A percentile compares a stretch with the other conserved stretches of the same genome.
phyloP scores from a whole-genome alignment of 2,113 vertebrate genomes.

The Mixornis gularis region DNA sequence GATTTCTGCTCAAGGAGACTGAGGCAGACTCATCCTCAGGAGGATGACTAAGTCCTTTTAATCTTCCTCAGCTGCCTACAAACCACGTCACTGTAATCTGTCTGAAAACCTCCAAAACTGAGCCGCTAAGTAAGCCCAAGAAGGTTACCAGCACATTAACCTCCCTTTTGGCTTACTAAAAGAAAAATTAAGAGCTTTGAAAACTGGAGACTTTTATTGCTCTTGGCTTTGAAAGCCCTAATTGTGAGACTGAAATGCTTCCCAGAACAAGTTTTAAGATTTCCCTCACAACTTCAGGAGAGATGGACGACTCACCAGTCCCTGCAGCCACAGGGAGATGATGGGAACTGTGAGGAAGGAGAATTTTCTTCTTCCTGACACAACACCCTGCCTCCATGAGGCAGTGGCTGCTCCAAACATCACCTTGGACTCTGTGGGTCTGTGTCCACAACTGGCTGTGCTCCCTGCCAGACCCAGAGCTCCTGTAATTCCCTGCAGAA shows the following conservation, averaged over 20 bases:
- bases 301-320: fast-evolving
- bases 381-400: fast-evolving
- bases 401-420: background rate
- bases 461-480: background rate
- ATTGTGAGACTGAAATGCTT: background rate
- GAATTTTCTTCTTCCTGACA: background rate
- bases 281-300: background rate
- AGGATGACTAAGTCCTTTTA: conserved; percentile 6
- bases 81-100: background rate
- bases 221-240: background rate
- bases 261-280: background rate
- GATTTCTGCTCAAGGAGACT: background rate
- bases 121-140: background rate
- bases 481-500: background rate
- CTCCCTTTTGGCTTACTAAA: background rate
- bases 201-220: background rate
- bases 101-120: background rate
- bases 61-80: conserved; percentile 15
- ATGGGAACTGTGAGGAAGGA: background rate
- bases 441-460: background rate
- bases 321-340: background rate
- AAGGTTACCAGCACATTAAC: background rate
- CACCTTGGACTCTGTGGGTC: background rate
- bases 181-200: background rate
- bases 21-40: background rate